phyloP scores from a whole-genome alignment of 2,888 invertebrate genomes.

The Homarus gammarus region DNA sequence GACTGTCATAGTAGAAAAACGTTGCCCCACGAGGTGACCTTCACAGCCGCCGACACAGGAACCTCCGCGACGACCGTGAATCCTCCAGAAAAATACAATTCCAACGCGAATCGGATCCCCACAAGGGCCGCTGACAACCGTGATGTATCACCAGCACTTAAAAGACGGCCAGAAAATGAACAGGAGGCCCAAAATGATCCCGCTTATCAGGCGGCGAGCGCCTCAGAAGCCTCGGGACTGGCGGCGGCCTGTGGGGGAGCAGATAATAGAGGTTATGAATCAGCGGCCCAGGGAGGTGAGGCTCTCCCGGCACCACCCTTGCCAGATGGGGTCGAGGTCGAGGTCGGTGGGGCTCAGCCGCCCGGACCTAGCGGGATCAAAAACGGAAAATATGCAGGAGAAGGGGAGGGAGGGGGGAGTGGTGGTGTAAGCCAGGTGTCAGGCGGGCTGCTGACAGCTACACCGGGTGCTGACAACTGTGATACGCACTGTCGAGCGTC shows the following conservation, averaged over 20 bases:
- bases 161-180: slow-evolving; percentile 31
- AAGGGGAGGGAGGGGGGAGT: neutral
- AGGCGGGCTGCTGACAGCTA: neutral
- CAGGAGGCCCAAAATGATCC: slow-evolving; percentile 35
- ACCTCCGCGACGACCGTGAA: neutral
- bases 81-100: neutral
- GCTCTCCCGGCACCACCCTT: neutral
- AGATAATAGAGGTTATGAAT: slow-evolving; percentile 60
- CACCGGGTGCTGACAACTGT: neutral
- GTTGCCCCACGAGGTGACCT: neutral
- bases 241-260: slow-evolving; percentile 17
- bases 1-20: neutral
- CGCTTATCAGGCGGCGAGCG: slow-evolving; percentile 35
- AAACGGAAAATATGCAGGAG: neutral
- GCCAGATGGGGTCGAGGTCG: neutral
- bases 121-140: slow-evolving; percentile 1
- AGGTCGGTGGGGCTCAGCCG: neutral
- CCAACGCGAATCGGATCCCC: slow-evolving; percentile 6
- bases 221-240: neutral
- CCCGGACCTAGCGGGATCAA: neutral
- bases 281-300: slow-evolving; percentile 10
- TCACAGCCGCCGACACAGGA: neutral
- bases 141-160: slow-evolving; percentile 31
- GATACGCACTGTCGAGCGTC: neutral
- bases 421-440: neutral